Evolutionary conservation across 2,113 vertebrate genomes (phyloP), one percentile per base, ranked within the genome.

Genomic region (Dipodomys merriami): DNA sequence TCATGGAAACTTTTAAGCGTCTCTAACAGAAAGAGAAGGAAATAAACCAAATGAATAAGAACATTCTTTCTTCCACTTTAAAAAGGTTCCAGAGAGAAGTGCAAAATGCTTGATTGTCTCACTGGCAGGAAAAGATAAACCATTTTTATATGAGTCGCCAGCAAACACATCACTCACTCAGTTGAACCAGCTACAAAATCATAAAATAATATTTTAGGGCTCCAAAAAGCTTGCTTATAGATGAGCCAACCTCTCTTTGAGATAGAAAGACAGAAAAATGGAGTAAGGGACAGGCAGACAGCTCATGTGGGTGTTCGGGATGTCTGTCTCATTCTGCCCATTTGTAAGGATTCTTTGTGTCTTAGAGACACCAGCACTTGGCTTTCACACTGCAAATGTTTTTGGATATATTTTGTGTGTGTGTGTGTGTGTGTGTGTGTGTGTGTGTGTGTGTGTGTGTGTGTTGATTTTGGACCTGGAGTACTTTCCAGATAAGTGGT

Each of bases 1-100:
- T 91, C 0, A 0, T 95, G 97, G 97, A 97, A 98, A 98, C 20
- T 96, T 97, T 92, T 95, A 95, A 96, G 89, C 95, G 19, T 93
- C 89, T 96, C 90, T 96, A 96, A 96, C 83, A 96, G 91, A 94
- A 22, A 27, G 76, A 96, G 74, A 64, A 85, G 27, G 27, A 64
- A 77, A 35, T 30, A 80, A 91, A 39, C 4, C 87, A 77, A 95
- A 91, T 97, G 93, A 98, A 97, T 96, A 77, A 96, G 78, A 80
- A 79, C 93, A 82, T 92, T 97, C 92, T 98, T 95, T 68, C 90
- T 95, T 86, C 35, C 53, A 64, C 91, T 97, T 93, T 57, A 57
- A 96, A 96, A 97, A 15, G 80, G 83, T 74, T 22, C 94, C 0
- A 19, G 76, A 95, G 95, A 94, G 95, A 97, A 96, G 92, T 90